Conservation (phyloP, 2,797 vertebrate genomes). For the Malacoctenus gilli region DNA sequence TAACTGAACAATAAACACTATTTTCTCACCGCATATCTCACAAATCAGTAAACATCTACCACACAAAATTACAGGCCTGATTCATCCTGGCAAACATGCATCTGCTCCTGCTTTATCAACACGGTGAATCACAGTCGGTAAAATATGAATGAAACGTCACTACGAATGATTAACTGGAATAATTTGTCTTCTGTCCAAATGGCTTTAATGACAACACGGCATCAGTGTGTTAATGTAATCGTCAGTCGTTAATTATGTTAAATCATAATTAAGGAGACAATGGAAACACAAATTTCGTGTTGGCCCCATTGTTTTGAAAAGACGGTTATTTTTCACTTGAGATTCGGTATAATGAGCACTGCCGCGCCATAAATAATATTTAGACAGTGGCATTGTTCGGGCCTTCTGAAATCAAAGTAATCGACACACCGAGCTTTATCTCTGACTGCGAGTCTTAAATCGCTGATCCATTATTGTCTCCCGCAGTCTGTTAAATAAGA, state of each 20-base stretch:
- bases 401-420: constrained; percentile 60
- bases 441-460: constrained; percentile 40
- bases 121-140: constrained; percentile 39
- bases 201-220: constrained; percentile 9
- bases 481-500: constrained; percentile 21
- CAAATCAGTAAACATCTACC: too few relatives aligned
- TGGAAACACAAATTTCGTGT: constrained; percentile 43
- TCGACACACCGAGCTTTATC: constrained; percentile 55
- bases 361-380: constrained; percentile 66
- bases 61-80: constrained; percentile 6
- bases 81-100: constrained; percentile 14
- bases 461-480: constrained; percentile 51
- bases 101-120: constrained; percentile 21
- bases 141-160: constrained; percentile 33
- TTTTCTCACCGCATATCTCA: too few relatives aligned
- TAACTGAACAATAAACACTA: constrained; percentile 4
- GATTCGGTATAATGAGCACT: constrained; percentile 56
- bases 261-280: constrained; percentile 61
- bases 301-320: constrained; percentile 50
- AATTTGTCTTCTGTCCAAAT: constrained; percentile 39
- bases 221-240: constrained; percentile 44
- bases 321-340: constrained; percentile 60
- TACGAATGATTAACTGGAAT: constrained; percentile 39
- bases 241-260: constrained; percentile 61
- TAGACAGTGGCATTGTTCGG: constrained; percentile 62